Evolutionary conservation across 2,113 vertebrate genomes (phyloP), one percentile per base, ranked within the genome.

Genomic region (Carassius auratus): DNA sequence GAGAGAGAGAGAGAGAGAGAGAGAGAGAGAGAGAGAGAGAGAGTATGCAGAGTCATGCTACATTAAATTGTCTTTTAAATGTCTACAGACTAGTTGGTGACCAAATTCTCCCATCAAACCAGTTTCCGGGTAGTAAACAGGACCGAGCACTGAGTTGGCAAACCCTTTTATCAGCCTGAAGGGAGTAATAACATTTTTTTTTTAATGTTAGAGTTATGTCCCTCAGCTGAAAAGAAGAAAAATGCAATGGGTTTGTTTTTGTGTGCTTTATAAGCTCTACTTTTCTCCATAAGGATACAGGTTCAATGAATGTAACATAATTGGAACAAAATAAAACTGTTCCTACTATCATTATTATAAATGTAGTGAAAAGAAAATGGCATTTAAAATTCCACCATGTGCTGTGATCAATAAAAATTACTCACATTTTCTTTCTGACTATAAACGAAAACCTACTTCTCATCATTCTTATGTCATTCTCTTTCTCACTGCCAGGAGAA

Each of bases 401-500:
- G 64, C 13, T 66, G 5, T 66, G 23, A 66, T 66, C n/a, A 66
- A 30, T 30, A 66, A 66, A 66, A 26, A 26, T 30, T 30, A 66
- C 5, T 30, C 2, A 12, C 2, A 6, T 14, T 8, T 15, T 52
- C 13, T 50, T 50, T 50, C 13, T 55, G 52, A 55, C 52, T 55
- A 55, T 55, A 55, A 55, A 55, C 1, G 5, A 55, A 55, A 55
- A 55, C 15, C 1, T 17, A 19, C 0, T 17, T 59, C 14, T 30
- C 30, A 3, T 3, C 15, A 36, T 55, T 55, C 52, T 19, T 6
- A 21, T 59, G 8, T 59, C 57, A 9, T 61, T 61, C 21, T 69
- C 66, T 68, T 71, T 42, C 19, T 73, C 74, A 59, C 77, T 92
- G 88, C 84, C 91, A 99, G 98, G 98, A 97, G 96, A 91, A 97